Conservation (phyloP, 53 echinoderm and acorn worm species). For the Hippasteria phrygiana region DNA sequence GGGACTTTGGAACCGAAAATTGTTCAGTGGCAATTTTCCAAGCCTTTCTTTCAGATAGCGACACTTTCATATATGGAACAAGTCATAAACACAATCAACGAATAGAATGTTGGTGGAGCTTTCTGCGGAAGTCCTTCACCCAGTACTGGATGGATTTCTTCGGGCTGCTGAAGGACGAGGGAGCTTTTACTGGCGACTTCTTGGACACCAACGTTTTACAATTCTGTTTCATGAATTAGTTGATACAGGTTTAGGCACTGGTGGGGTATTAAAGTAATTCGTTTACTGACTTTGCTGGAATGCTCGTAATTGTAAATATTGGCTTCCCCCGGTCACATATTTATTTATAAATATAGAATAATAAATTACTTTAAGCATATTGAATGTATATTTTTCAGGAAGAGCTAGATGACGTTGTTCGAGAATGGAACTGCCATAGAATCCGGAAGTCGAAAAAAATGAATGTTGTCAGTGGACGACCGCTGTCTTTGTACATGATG, state of each 20-base stretch:
- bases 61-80: slow-evolving; percentile 5
- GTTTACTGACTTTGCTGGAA: background rate
- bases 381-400: background rate
- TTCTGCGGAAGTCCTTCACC: slow-evolving; percentile 21
- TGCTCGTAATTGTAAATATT: no score
- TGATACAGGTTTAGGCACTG: background rate
- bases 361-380: no score
- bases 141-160: slow-evolving; percentile 53
- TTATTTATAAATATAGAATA: no score
- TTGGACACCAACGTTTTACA: background rate
- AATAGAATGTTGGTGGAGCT: slow-evolving; percentile 28
- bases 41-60: slow-evolving; percentile 4
- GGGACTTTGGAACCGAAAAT: slow-evolving; percentile 52
- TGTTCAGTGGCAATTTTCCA: background rate
- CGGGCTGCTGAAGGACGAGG: slow-evolving; percentile 18
- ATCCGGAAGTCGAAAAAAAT: slow-evolving; percentile 55
- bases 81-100: slow-evolving; percentile 28
- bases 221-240: background rate
- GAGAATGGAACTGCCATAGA: slow-evolving; percentile 69
- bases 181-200: background rate
- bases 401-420: slow-evolving; percentile 53
- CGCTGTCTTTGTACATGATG: slow-evolving; percentile 9
- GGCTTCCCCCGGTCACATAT: no score
- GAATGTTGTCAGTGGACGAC: slow-evolving; percentile 45
- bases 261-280: background rate